Base-by-base conservation (phyloP, 1,140 invertebrate species). In the Daktulosphaira vitifoliae region DNA sequence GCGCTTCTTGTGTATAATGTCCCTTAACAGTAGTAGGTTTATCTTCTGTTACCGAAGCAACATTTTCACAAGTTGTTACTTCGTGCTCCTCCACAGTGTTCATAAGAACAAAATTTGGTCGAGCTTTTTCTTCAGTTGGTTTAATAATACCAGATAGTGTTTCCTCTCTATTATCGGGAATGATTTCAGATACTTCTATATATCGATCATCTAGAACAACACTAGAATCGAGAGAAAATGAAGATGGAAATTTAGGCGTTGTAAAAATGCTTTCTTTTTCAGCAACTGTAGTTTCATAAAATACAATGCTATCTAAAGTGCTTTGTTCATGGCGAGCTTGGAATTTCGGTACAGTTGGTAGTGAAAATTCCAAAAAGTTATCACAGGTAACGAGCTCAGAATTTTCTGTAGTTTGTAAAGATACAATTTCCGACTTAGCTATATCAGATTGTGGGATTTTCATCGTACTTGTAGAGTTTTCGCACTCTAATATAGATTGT, bases 231-330 rank as follows among this genome's bases (percentile, higher is more conserved):
- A 67, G 75, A 6, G 70, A 74, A n/a, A 33, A 18, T 23, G 67
- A 44, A 9, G 68, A 42, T 4, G 70, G 67, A 18, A 69, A 68
- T 38, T 70, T 67, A 69, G 73, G 67, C 3, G 54, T 66, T 44
- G 74, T 65, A 18, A 78, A 73, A 16, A 71, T 70, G 16, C 67
- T 71, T 52, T 76, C 66, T 54, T 72, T 76, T 65, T 71, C 71
- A 33, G 76, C 72, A 8, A 74, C 53, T 15, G 71, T 73, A 2
- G 74, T 73, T 75, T 81, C 77, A 15, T 68, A 52, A 46, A 67
- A 39, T 52, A 65, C 52, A 8, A 70, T 37, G 49, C 69, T 59
- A 53, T 66, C 56, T 20, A 29, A 48, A 11, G 56, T 62, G 20
- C 25, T 33, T 25, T 39, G 42, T 46, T 62, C 15, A 20, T 15